Percentiles rank a stretch among this genome's conserved stretches.
phyloP scores from a whole-genome alignment of 2,797 vertebrate genomes.

The Sebastes elongatus region DNA sequence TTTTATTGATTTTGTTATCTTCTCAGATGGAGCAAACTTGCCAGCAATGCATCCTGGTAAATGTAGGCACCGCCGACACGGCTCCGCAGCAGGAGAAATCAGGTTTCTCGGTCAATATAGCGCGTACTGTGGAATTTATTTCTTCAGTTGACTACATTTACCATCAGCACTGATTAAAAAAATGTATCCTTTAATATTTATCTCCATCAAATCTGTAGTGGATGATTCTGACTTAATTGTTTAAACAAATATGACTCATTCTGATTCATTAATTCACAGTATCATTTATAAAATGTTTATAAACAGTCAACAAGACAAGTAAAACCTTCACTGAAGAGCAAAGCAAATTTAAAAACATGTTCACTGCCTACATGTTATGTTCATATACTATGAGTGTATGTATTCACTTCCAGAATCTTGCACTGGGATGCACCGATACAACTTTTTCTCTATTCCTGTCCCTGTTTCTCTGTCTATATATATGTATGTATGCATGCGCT shows the following conservation, averaged over 20 bases:
- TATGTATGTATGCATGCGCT: background rate
- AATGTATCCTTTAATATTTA: background rate
- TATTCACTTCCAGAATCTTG: background rate
- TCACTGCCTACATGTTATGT: too few species aligned
- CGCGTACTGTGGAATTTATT: too few species aligned
- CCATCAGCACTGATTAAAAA: too few species aligned
- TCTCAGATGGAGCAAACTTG: too few species aligned
- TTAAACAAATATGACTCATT: background rate
- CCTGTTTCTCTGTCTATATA: background rate
- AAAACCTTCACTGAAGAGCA: background rate
- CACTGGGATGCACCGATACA: background rate
- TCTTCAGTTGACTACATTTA: too few species aligned
- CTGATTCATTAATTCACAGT: background rate
- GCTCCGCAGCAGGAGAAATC: too few species aligned
- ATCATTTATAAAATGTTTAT: too few species aligned
- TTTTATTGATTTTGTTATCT: too few species aligned
- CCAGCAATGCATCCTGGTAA: too few species aligned
- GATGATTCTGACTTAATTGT: background rate
- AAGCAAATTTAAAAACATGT: background rate
- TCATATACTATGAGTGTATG: background rate
- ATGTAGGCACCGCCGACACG: too few species aligned
- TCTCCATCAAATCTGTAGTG: background rate
- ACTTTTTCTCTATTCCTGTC: background rate
- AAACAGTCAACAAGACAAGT: too few species aligned
- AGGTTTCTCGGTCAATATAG: too few species aligned